A percentile compares a stretch with the other conserved stretches of the same genome.
phyloP scores from a whole-genome alignment of 2,797 vertebrate species.

The Selene dorsalis region DNA sequence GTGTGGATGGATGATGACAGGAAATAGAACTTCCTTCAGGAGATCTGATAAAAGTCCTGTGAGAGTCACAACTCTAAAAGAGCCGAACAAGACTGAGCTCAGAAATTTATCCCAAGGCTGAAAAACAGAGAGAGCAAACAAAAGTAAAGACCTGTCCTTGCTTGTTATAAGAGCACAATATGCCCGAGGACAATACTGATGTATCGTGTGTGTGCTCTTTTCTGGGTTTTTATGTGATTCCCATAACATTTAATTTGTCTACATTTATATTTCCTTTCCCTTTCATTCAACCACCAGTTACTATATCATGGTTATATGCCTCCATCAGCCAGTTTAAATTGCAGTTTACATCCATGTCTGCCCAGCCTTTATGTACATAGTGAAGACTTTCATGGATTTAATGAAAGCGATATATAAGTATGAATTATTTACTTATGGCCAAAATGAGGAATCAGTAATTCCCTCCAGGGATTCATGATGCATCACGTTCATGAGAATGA shows the following conservation, averaged over 20 bases:
- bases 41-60: conserved; percentile 31
- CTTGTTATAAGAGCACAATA: conserved; percentile 40
- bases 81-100: conserved; percentile 24
- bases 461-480: too few species aligned
- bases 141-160: conserved; percentile 44
- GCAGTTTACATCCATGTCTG: neutral
- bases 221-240: conserved; percentile 7
- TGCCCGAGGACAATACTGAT: conserved; percentile 38
- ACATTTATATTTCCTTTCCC: neutral
- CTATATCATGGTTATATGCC: neutral
- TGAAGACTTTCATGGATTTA: too few species aligned
- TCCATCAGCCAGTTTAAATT: neutral
- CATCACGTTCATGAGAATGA: too few species aligned
- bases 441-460: neutral
- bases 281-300: neutral
- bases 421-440: neutral
- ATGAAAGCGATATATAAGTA: neutral
- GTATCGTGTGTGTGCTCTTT: conserved; percentile 24
- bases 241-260: conserved; percentile 34
- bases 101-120: conserved; percentile 16
- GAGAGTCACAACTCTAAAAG: conserved; percentile 30
- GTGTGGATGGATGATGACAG: conserved; percentile 28
- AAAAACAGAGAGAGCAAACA: conserved; percentile 44
- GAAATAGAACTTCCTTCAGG: conserved; percentile 14
- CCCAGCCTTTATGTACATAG: neutral